Evolutionary conservation across 2,113 vertebrate species (phyloP), one percentile per base, ranked within the genome.

Genomic region (Stictonetta naevosa): DNA sequence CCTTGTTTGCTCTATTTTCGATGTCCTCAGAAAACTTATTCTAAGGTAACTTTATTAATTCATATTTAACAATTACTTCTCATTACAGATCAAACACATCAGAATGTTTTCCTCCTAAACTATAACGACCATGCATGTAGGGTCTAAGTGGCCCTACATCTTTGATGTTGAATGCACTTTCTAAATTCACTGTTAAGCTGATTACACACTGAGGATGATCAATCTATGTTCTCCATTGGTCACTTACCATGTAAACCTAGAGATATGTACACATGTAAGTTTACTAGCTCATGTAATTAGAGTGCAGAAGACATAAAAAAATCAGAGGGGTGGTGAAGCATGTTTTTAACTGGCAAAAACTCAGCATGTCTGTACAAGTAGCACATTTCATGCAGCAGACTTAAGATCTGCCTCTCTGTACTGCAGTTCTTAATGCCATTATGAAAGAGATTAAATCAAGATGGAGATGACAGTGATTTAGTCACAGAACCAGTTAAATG

Each of bases 401-500:
- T 81, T 63, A 80, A 77, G 67, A 94, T 86, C 76, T 96, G 60
- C 75, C 56, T 81, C 67, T 63, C 33, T 76, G 3, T 56, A 79
- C 33, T 88, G 50, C 79, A 93, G 90, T 67, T 85, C 63, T 77
- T 95, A 94, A 92, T 80, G 38, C 80, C 76, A 69, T 95, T 96
- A 95, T 95, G 95, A 95, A 94, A 97, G 90, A 96, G 78, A 67
- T n/a, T 28, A 92, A 94, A 90, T 94, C 29, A 83, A 93, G 82
- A 91, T 81, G 75, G 94, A 92, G 18, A 81, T 94, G 92, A 90
- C 93, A 95, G 87, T 71, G 88, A 96, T 96, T 88, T 95, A 96
- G 79, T 93, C 85, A 96, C 93, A 75, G 88, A 97, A 96, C 96
- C 96, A 96, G 95, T 97, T 91, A 92, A 97, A 96, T 96, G 11